Conservation (phyloP, 64 coral and sea anemone genomes). For the Actinia equina region DNA sequence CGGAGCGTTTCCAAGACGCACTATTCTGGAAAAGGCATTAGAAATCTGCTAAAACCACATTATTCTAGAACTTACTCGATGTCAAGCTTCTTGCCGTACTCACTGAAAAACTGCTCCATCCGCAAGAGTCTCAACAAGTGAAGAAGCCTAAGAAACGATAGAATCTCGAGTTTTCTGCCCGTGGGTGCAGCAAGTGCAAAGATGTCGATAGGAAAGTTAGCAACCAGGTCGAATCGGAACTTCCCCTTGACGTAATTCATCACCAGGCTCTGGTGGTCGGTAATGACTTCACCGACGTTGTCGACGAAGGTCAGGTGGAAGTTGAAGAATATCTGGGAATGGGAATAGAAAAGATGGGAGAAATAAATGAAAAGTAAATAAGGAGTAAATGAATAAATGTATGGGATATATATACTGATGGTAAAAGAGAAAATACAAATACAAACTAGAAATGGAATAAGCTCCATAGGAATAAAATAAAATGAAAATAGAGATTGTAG, state of each 20-base stretch:
- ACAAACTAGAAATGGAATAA: too few relatives aligned
- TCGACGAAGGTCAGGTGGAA: constrained; percentile 72
- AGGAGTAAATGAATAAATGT: not conserved
- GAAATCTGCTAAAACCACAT: too few relatives aligned
- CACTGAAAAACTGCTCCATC: constrained; percentile 65
- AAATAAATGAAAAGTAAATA: not conserved
- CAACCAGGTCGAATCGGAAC: constrained; percentile 58
- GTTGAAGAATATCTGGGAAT: constrained; percentile 66
- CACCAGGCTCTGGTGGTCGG: constrained; percentile 46
- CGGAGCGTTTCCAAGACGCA: too few relatives aligned
- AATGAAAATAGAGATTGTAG: not conserved
- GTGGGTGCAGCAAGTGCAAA: constrained; percentile 66
- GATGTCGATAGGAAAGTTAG: constrained; percentile 73
- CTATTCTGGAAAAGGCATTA: too few relatives aligned
- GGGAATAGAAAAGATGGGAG: not conserved
- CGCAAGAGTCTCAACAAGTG: constrained; percentile 72
- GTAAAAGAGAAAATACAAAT: not conserved
- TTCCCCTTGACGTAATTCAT: constrained; percentile 65
- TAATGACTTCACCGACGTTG: constrained; percentile 59
- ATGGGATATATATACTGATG: not conserved
- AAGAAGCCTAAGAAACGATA: constrained; percentile 65
- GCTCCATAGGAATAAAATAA: not conserved
- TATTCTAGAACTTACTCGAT: constrained; percentile 58
- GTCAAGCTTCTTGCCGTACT: constrained; percentile 61
- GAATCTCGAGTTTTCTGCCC: constrained; percentile 46